A percentile compares a stretch with the other conserved stretches of the same genome.
Evolutionary conservation across 2,888 invertebrate species (phyloP).

Genomic region (Drosophila birchii): DNA sequence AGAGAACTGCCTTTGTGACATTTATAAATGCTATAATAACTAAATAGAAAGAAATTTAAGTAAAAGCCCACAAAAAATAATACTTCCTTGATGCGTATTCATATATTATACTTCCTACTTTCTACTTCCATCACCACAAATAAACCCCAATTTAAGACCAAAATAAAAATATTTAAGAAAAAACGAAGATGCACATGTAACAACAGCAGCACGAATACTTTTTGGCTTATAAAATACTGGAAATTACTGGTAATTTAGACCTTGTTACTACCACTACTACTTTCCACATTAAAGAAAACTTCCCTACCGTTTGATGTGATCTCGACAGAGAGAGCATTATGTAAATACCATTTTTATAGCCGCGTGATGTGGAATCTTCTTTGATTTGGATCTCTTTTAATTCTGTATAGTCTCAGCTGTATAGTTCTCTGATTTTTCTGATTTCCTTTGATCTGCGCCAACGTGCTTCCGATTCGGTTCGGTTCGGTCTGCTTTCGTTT

Average conservation of each 20-base stretch:
- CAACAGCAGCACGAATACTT: background rate
- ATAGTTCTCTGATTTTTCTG: slow-evolving; percentile 9
- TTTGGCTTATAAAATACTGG: background rate
- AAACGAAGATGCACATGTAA: background rate
- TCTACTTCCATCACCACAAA: background rate
- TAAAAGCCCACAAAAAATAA: background rate
- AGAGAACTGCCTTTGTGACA: background rate
- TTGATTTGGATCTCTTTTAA: slow-evolving; percentile 15
- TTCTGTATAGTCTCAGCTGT: background rate
- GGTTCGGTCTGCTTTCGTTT: slow-evolving; percentile 61
- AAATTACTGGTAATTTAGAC: background rate
- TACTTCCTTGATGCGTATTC: too few species aligned
- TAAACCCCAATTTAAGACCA: background rate
- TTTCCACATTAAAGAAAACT: slow-evolving; percentile 25
- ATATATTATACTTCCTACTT: background rate
- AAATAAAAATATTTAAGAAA: background rate
- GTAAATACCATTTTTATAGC: slow-evolving; percentile 29
- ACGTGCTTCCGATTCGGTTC: slow-evolving; percentile 68
- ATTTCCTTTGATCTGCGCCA: slow-evolving; percentile 65
- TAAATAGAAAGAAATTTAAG: background rate
- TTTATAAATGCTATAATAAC: background rate
- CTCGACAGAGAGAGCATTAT: slow-evolving; percentile 3
- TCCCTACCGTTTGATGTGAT: slow-evolving; percentile 17
- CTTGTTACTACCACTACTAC: slow-evolving; percentile 1
- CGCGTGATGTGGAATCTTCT: slow-evolving; percentile 23